Evolutionary conservation across 2,797 vertebrate genomes (phyloP), one percentile per base, ranked within the genome.

Genomic region (Limosa lapponica): DNA sequence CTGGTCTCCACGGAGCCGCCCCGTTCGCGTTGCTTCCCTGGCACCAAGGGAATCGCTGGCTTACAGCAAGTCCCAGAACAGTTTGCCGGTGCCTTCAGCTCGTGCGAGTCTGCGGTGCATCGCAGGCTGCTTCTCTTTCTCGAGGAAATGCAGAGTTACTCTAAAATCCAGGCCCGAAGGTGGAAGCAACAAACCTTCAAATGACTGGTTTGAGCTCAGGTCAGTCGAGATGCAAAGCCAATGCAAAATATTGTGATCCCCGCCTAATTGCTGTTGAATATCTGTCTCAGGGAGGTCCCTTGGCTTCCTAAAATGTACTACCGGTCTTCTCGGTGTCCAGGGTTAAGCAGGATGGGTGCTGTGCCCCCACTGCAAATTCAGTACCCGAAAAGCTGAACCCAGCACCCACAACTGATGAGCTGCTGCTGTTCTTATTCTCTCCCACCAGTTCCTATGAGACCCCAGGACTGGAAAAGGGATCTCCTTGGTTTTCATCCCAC

Each of bases 1-100:
- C 1, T 66, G 64, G 16, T 36, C 46, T 69, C 55, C 43, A 10
- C 0, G 0, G n/a, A 46, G 52, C 65, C 1, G 1, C 41, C 13
- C 12, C 4, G 1, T 54, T 82, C 18, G 2, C 20, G 3, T 25
- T 5, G 13, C 49, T 70, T 25, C 16, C 24, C 51, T 57, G 0
- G 0, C 30, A 32, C 59, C 13, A 28, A 55, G 46, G 46, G 66
- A 64, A 28, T 37, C 3, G 0, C 41, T 79, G 1, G 0, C n/a
- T 73, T 39, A 7, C 10, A 52, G 44, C 57, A 20, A 11, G 41
- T 19, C 51, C 46, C 46, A 30, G 28, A 37, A 18, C 6, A 36
- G 23, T 24, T 11, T 44, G 14, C n/a, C 36, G 52, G 36, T 22
- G 14, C 17, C 49, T 83, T 82, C 43, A 51, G 72, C 36, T 66